phyloP scores from a whole-genome alignment of 1,140 invertebrate genomes.

The Andricus grossulariae region DNA sequence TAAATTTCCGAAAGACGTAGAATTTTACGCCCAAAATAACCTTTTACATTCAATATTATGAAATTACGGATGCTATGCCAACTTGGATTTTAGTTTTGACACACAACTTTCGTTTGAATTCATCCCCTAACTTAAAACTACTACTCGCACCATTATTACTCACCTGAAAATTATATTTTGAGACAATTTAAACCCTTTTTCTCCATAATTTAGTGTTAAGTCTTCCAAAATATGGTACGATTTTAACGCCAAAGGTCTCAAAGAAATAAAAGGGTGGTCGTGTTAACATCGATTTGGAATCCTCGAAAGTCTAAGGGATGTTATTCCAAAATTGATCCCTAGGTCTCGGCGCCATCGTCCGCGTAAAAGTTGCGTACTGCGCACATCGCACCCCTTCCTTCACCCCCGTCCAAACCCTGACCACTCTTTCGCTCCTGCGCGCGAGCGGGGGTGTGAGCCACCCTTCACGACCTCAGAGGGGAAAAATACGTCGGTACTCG shows the following conservation, averaged over 20 bases:
- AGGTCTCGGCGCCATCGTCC: constrained; percentile 68
- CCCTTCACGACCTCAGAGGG: constrained; percentile 73
- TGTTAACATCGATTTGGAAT: constrained; percentile 41
- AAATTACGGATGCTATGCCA: too few relatives aligned
- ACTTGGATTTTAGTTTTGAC: too few relatives aligned
- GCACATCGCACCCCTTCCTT: constrained; percentile 65
- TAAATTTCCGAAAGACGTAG: too few relatives aligned
- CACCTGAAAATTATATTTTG: too few relatives aligned
- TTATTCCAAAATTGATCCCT: constrained; percentile 74
- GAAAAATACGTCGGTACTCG: constrained; percentile 72
- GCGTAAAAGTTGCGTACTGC: constrained; percentile 74
- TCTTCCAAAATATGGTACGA: too few relatives aligned
- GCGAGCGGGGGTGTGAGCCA: constrained; percentile 56
- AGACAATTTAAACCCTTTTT: too few relatives aligned
- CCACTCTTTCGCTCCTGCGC: constrained; percentile 54
- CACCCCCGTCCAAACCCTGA: constrained; percentile 58
- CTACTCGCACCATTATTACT: too few relatives aligned
- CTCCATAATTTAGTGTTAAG: too few relatives aligned
- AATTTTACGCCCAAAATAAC: too few relatives aligned
- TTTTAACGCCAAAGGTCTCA: not conserved
- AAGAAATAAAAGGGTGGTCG: not conserved
- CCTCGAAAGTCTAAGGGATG: constrained; percentile 72
- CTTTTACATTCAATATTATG: too few relatives aligned
- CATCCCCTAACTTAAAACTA: too few relatives aligned
- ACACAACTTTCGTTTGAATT: too few relatives aligned